Base-by-base conservation (phyloP, 2,113 vertebrate species). In the Carlito syrichta region DNA sequence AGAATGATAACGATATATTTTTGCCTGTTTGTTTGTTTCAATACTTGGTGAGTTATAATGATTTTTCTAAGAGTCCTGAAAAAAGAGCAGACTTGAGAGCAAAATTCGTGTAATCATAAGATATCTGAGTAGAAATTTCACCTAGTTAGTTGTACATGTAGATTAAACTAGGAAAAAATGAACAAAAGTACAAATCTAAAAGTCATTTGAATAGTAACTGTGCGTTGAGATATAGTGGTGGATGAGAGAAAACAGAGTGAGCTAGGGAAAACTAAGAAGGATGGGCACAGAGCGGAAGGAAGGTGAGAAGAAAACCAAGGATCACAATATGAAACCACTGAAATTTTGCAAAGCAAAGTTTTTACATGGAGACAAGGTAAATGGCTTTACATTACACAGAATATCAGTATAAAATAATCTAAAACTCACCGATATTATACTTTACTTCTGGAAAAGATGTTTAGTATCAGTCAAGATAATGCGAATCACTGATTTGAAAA, bases 401-500 rank as follows among this genome's bases (percentile, higher is more conserved):
- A 82, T 89, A 60, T 17, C 16, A 30, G 9, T 43, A 66, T 68
- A 2, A 68, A 32, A 45, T 10, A 86, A 43, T 22, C 35, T 82
- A 73, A 73, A 81, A 88, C 50, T 68, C 30, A 43, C 25, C 38
- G 1, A 86, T 91, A 38, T 84, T 86, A 66, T 88, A 87, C 10
- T 90, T 68, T 50, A 69, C 5, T 78, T 94, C 60, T 91, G 74
- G 43, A 90, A 93, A 96, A 93, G n/a, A 74, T 45, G 56, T 58
- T 91, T 93, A 45, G 22, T 52, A 83, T 69, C 68, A 82, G 43
- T 83, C 52, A 94, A 88, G 62, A 84, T 91, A 91, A 84, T 66
- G 40, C 19, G 35, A 91, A 71, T 94, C 69, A 88, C 78, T 94
- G 68, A 78, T 84, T 73, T 95, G 69, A 96, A 88, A 95, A 94